Conservation (phyloP, 2,113 vertebrate genomes). For the Misgurnus anguillicaudatus region DNA sequence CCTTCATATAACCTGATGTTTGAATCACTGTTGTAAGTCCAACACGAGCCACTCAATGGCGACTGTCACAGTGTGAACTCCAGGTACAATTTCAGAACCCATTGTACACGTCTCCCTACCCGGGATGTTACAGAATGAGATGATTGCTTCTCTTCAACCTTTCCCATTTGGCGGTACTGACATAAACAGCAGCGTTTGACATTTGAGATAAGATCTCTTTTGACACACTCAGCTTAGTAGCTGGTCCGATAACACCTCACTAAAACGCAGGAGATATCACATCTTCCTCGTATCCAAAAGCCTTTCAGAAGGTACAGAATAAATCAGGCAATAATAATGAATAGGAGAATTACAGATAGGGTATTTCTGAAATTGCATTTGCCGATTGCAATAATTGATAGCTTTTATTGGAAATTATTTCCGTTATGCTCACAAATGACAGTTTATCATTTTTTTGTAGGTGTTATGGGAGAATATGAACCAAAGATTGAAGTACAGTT, state of each 20-base stretch:
- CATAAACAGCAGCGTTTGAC: conserved; percentile 64
- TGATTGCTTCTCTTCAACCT: conserved; percentile 67
- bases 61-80: conserved; percentile 29
- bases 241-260: conserved; percentile 66
- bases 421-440: neutral
- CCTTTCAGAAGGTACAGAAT: conserved; percentile 34
- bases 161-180: conserved; percentile 63
- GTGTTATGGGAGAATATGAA: conserved; percentile 98
- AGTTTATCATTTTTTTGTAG: conserved; percentile 68
- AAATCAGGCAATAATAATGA: conserved; percentile 28
- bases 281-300: conserved; percentile 58
- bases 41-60: conserved; percentile 8
- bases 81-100: conserved; percentile 27
- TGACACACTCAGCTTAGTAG: conserved; percentile 62
- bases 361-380: neutral
- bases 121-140: conserved; percentile 52
- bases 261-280: conserved; percentile 56
- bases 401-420: conserved; percentile 25
- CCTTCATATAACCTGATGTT: conserved; percentile 7
- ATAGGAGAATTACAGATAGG: conserved; percentile 48
- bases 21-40: conserved; percentile 3
- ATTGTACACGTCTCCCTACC: conserved; percentile 20
- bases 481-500: conserved; percentile 99
- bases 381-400: conserved; percentile 26
- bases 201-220: conserved; percentile 75